Conservation (phyloP, 2,888 invertebrate genomes). For the Siphonodentalium dalli region DNA sequence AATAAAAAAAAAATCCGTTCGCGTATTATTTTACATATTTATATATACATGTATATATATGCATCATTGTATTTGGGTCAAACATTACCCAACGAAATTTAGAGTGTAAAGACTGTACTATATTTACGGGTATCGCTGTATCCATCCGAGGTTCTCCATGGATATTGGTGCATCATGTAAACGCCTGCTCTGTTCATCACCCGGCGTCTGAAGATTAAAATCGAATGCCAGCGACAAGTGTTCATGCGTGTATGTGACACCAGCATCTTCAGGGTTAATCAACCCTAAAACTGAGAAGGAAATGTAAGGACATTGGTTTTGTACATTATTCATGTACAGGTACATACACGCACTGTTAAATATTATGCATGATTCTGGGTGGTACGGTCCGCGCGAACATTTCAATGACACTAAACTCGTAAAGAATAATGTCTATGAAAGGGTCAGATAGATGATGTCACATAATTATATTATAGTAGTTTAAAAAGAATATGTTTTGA, state of each 20-base stretch:
- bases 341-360: too few relatives aligned
- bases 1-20: too few relatives aligned
- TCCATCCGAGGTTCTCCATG: slow-evolving; percentile 45
- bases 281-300: slow-evolving; percentile 41
- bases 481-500: too few relatives aligned
- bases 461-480: too few relatives aligned
- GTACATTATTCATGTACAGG: too few relatives aligned
- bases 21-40: too few relatives aligned
- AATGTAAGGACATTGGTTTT: too few relatives aligned
- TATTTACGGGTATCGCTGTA: slow-evolving; percentile 50
- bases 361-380: too few relatives aligned
- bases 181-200: slow-evolving; percentile 19
- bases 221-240: slow-evolving; percentile 40
- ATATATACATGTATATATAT: background rate
- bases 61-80: background rate
- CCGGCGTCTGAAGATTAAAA: slow-evolving; percentile 28
- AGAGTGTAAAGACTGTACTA: background rate
- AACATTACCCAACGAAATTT: background rate
- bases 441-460: too few relatives aligned
- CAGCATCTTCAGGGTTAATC: slow-evolving; percentile 37
- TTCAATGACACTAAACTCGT: too few relatives aligned
- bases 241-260: slow-evolving; percentile 46
- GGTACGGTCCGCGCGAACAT: too few relatives aligned
- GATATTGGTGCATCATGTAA: slow-evolving; percentile 29
- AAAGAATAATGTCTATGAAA: too few relatives aligned